phyloP scores from a whole-genome alignment of 2,797 vertebrate species.

The Paramormyrops hopkinsi region DNA sequence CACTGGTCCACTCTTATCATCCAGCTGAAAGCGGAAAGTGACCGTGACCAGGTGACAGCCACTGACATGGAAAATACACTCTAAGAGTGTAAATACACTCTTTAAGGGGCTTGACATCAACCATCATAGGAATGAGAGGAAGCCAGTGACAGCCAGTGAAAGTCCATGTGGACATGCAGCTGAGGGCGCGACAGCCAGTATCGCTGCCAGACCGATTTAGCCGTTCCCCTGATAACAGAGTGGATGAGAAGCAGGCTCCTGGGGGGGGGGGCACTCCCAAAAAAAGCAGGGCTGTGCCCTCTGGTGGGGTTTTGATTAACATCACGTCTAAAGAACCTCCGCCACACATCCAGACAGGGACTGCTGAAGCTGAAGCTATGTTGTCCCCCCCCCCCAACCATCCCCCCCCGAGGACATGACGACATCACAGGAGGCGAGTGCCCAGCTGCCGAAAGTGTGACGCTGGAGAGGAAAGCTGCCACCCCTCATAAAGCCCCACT shows the following conservation, averaged over 20 bases:
- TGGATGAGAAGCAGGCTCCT: not conserved
- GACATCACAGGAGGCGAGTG: not conserved
- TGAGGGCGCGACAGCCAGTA: not conserved
- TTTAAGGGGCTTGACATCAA: not conserved
- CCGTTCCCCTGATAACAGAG: not conserved
- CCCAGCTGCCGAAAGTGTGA: not conserved
- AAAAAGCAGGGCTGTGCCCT: not conserved
- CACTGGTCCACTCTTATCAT: not conserved
- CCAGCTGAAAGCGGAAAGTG: not conserved
- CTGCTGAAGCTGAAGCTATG: not conserved
- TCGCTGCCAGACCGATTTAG: not conserved
- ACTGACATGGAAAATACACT: not conserved
- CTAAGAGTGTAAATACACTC: not conserved
- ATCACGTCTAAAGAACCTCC: not conserved
- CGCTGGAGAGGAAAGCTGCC: not conserved
- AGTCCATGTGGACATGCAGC: not conserved
- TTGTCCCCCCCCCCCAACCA: not conserved
- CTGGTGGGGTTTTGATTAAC: not conserved
- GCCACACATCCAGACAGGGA: not conserved
- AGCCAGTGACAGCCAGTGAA: not conserved
- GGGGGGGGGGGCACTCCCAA: not conserved
- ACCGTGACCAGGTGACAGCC: not conserved
- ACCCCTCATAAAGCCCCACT: not conserved
- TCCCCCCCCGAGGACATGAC: not conserved
- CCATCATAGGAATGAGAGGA: not conserved